Percentiles rank a stretch among this genome's conserved stretches.
Evolutionary conservation across 2,113 vertebrate genomes (phyloP).

Genomic region (Halcyon senegalensis): DNA sequence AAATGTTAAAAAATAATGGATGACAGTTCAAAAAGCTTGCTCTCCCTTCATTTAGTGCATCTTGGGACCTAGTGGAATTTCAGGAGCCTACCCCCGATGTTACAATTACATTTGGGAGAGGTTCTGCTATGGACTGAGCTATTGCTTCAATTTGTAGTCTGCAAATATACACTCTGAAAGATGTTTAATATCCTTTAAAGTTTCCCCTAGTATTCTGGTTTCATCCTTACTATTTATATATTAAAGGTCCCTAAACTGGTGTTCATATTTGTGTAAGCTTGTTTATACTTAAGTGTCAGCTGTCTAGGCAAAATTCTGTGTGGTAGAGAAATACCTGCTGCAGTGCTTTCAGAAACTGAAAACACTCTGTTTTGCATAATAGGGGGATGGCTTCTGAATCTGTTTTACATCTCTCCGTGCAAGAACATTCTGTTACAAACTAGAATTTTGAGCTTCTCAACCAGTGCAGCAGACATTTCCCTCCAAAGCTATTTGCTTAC

Average conservation of each 20-base stretch:
- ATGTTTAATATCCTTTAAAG: neutral
- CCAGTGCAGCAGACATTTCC: neutral
- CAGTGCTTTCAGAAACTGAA: neutral
- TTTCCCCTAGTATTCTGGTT: neutral
- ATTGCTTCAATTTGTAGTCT: neutral
- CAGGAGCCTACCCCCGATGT: neutral
- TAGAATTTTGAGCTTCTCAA: neutral
- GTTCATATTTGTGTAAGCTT: neutral
- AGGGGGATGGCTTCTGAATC: neutral
- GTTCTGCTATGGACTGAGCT: neutral
- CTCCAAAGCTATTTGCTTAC: neutral
- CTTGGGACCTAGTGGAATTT: neutral
- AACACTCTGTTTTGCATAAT: neutral
- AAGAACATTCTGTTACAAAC: neutral
- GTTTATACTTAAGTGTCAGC: neutral
- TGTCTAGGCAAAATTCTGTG: neutral
- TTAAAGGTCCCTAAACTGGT: neutral
- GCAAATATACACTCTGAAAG: neutral
- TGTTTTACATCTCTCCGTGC: neutral
- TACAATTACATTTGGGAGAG: neutral
- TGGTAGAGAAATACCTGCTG: neutral
- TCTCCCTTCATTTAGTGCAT: neutral
- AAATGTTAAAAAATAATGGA: neutral
- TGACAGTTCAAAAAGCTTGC: neutral
- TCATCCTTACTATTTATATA: neutral